Evolutionary conservation across 2,797 vertebrate genomes (phyloP), one percentile per base, ranked within the genome.

Genomic region (Enteromius anoplus): DNA sequence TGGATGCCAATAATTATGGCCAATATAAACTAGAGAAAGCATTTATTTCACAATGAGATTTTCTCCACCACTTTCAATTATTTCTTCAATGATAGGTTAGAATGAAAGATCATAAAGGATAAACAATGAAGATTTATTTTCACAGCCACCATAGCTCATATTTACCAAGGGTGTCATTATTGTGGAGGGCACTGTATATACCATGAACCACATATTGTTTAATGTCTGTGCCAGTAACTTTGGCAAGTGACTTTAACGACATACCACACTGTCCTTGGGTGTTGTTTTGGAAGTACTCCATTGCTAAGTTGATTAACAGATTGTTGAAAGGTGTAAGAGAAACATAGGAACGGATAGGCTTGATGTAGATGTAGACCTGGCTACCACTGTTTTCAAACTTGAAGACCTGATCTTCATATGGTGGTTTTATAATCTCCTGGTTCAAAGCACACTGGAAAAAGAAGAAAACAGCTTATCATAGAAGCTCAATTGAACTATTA

Each of bases 241-340:
- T 51, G n/a, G 40, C 15, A 32, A 78, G 32, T 29, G 4, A 15
- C 42, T 75, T 14, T 40, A 23, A 40, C 66, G 9, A 91, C 92
- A 3, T 58, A 94, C 94, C 94, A 78, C 93, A 95, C 84, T 94
- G 94, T 71, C 94, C 94, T 71, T 89, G 90, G 5, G 93, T 94
- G 89, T 95, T 94, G 77, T 91, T 88, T 9, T 34, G 0, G 80
- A 95, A 95, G 79, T 93, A 26, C 60, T 94, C 92, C 92, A 90
- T 92, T 58, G 89, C 92, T 62, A 95, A 81, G 84, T 21, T 93
- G 85, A 94, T 85, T 49, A 88, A 78, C 69, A 93, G 32, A 14
- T 8, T 89, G n/a, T 88, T 88, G 29, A 1, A 82, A 0, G 85
- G 84, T 53, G 80, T 89, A 64, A 94, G 75, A 51, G 91, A 92